These are phyloP conservation scores for Eonycteris spelaea DNA, from an alignment of 2,113 vertebrate genomes.

Conservation along the genomic window DNA sequence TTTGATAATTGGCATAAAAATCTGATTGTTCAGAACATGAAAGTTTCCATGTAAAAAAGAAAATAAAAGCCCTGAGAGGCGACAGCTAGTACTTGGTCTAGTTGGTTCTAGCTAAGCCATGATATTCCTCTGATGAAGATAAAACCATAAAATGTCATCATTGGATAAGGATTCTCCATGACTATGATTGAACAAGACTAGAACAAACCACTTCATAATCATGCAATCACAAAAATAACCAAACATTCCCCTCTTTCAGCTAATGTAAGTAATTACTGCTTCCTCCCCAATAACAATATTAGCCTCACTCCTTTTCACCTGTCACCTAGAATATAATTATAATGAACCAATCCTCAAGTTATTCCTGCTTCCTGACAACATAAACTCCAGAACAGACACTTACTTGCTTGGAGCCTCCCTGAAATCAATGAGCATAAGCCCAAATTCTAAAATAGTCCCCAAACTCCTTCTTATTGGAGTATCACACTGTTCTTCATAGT, in stretches of 20 bases:
- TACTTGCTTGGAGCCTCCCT: not conserved
- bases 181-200: not conserved
- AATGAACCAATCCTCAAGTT: not conserved
- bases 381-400: not conserved
- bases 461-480: not conserved
- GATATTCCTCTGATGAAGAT: not conserved
- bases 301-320: not conserved
- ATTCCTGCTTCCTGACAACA: not conserved
- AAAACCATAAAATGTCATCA: not conserved
- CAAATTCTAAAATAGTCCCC: not conserved
- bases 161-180: not conserved
- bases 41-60: not conserved
- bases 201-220: not conserved
- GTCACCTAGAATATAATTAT: not conserved
- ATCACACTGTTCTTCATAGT: not conserved
- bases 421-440: not conserved
- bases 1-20: not conserved
- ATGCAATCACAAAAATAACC: not conserved
- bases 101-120: not conserved
- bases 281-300: not conserved
- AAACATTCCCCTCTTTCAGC: not conserved
- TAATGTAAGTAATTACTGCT: not conserved
- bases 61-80: constrained; percentile 18
- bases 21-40: not conserved
- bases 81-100: not conserved